Evolutionary conservation across 2,888 invertebrate species (phyloP).

Genomic region (Drosophila melanosoma): DNA sequence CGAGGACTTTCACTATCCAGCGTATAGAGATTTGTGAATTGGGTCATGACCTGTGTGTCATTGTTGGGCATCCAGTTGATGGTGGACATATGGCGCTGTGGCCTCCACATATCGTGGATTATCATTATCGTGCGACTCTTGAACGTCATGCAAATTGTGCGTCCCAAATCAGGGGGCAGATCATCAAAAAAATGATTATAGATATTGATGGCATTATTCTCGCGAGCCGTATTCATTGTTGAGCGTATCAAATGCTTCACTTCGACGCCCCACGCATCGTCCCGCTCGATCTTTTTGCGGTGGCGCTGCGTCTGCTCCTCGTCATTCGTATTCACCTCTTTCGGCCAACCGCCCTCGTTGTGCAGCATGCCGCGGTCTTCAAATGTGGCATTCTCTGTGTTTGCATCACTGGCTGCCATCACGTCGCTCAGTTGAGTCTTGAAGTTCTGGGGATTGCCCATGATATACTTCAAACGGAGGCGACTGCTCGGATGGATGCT

Average conservation of each 20-base stretch:
- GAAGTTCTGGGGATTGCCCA: constrained; percentile 87
- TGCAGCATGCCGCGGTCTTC: constrained; percentile 88
- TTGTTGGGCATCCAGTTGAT: constrained; percentile 90
- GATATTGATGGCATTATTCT: constrained; percentile 93
- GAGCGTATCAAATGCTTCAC: constrained; percentile 83
- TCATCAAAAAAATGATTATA: constrained; percentile 91
- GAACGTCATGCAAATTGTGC: constrained; percentile 86
- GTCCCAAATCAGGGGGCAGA: constrained; percentile 83
- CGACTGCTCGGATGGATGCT: constrained; percentile 87
- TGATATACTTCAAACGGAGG: constrained; percentile 86
- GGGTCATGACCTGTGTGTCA: constrained; percentile 64
- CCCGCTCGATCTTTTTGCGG: constrained; percentile 92
- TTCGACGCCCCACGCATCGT: constrained; percentile 90
- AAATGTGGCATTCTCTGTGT: constrained; percentile 82
- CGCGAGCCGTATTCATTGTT: constrained; percentile 80
- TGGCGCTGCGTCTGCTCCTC: constrained; percentile 90
- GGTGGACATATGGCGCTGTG: constrained; percentile 85
- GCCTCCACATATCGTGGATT: constrained; percentile 87
- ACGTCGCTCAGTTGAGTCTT: constrained; percentile 87
- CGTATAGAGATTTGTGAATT: constrained; percentile 62
- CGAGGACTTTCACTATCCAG: constrained; percentile 11
- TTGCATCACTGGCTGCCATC: constrained; percentile 73
- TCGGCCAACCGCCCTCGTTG: constrained; percentile 94
- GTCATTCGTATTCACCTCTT: constrained; percentile 88
- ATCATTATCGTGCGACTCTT: constrained; percentile 88